Evolutionary conservation across 1,140 invertebrate species (phyloP).

Genomic region (Rhagoletis zephyria): DNA sequence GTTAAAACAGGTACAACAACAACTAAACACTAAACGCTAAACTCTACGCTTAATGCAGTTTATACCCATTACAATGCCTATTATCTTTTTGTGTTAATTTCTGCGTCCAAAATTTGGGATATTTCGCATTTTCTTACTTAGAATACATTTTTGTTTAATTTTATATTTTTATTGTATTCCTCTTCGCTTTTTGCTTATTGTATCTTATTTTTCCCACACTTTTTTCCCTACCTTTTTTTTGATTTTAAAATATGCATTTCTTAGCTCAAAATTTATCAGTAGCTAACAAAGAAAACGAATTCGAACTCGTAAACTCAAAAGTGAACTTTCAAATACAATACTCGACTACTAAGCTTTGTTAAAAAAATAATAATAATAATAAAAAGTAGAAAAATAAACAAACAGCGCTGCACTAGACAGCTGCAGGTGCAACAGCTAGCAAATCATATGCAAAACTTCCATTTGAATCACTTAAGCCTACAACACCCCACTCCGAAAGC

Average conservation of each 20-base stretch:
- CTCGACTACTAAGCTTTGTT: background rate
- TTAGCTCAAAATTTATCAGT: background rate
- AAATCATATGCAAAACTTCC: background rate
- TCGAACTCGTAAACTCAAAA: background rate
- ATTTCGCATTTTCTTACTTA: background rate
- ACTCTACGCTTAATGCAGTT: constrained; percentile 45
- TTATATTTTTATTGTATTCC: constrained; percentile 28
- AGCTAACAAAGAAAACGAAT: constrained; percentile 12
- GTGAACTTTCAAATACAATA: background rate
- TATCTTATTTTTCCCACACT: background rate
- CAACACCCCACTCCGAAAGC: background rate
- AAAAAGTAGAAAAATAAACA: background rate
- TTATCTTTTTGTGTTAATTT: constrained; percentile 51
- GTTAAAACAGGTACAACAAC: constrained; percentile 73
- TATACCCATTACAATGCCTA: constrained; percentile 6
- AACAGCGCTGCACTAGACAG: background rate
- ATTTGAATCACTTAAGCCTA: constrained; percentile 42
- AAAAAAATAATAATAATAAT: background rate
- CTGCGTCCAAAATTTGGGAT: background rate
- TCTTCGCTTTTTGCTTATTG: constrained; percentile 53
- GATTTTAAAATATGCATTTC: background rate
- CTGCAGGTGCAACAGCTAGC: background rate
- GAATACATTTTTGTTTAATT: background rate
- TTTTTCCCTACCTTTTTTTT: background rate
- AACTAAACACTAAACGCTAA: constrained; percentile 69